Base-by-base conservation (phyloP, 2,113 vertebrate genomes). In the Ophiodon elongatus region DNA sequence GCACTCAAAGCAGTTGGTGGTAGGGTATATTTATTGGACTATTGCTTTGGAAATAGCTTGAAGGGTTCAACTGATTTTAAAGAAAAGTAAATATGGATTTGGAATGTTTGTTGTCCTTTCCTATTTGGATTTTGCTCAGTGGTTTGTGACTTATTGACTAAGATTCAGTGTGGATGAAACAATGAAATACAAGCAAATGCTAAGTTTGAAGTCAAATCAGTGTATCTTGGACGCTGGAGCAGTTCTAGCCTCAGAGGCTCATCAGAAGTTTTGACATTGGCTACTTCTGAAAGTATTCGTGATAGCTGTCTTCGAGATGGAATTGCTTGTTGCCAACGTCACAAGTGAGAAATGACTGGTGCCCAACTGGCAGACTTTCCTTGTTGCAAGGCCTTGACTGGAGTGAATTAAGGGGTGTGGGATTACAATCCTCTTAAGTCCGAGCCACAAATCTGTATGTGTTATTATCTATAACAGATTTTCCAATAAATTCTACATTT, bases 1-100 rank as follows among this genome's bases (percentile, higher is more conserved):
- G 37, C 65, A 54, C 74, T 76, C 72, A 45, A 25, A 80, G 66
- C 59, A 1, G 6, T 63, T 33, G 29, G 25, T 25, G 65, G 45
- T 6, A 1, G 37, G 37, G 57, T 43, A 59, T 52, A 89, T 68
- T 73, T 82, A 84, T 73, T 75, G 77, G 75, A 43, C 67, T 76
- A 63, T 73, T 67, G 80, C 73, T 83, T 83, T 76, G 63, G 71
- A 87, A 85, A 85, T 82, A 80, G 80, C 80, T 64, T 29, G 21
- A 73, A 69, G 77, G 69, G 60, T 68, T 75, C 62, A 41, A 68
- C 65, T 54, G 77, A 80, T 85, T 80, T 91, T 43, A 57, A 35
- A 76, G 62, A 77, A 84, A 82, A 66, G 62, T 80, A 84, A 79
- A 83, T 82, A 76, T 86, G 43, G 80, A 82, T 91, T 78, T 66